Evolutionary conservation across 2,888 invertebrate genomes (phyloP), one percentile per base, ranked within the genome.

Genomic region (Villa cingulata): DNA sequence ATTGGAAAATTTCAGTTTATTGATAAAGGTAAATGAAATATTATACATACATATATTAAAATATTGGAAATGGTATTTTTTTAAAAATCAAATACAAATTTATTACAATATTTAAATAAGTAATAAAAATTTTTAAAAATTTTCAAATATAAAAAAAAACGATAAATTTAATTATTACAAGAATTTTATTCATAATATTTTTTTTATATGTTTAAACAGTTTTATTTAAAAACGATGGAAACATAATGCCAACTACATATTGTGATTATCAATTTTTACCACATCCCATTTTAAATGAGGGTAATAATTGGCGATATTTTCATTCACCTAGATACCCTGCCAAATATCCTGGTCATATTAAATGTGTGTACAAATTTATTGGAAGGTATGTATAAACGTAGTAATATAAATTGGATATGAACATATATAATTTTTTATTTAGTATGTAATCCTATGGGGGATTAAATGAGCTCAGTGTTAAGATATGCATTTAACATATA

Each of bases 281-380:
- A 62, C 56, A 54, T 46, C 46, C 54, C n/a, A 49, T 53, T 37
- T 6, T 18, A 4, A 51, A 49, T 32, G 36, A 45, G 23, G 49
- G 48, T 37, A 79, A 75, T 59, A 74, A 76, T 17, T 80, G 83
- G 65, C 87, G 89, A 48, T 79, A 81, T 49, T 81, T 90, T 62
- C 89, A 86, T 71, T 95, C 95, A 46, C 95, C 95, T 1, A 82
- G 87, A 49, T 96, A 94, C 74, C 96, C 96, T 53, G 94, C 95
- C 59, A 85, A 86, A 59, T 96, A 96, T 70, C 94, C 95, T 18
- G 86, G 85, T 66, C 88, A 91, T 67, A 81, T 89, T 60, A 79
- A 84, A 62, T 95, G 94, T 71, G 80, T 86, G 50, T 91, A 89
- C 71, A 81, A 85, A 62, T 87, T 96, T 65, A 79, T 84, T 60